These are phyloP conservation scores for Neria commutata DNA, from an alignment of 2,888 invertebrate species.

Conservation along the genomic window DNA sequence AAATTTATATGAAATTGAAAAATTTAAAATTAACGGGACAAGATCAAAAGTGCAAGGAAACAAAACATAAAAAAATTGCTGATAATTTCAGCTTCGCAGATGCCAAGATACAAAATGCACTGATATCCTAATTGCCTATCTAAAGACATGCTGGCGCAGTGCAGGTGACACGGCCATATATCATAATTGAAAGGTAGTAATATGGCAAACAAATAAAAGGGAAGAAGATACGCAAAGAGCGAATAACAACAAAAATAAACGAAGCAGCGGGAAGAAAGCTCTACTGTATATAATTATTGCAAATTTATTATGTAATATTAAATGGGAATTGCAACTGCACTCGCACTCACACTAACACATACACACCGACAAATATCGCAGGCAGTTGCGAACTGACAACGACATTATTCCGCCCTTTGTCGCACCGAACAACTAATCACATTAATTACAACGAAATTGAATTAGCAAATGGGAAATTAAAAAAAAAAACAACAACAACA, in stretches of 20 bases:
- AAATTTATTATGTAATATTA: conserved; percentile 29
- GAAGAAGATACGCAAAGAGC: conserved; percentile 15
- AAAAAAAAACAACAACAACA: conserved; percentile 1
- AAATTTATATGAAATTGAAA: background rate
- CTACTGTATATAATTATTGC: conserved; percentile 7
- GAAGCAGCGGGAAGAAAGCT: conserved; percentile 9
- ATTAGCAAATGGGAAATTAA: conserved; percentile 14
- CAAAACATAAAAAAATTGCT: background rate
- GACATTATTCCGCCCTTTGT: background rate
- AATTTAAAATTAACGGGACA: no score
- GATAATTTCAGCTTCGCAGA: no score
- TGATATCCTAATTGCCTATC: background rate
- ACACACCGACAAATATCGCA: background rate
- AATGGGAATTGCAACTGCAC: background rate
- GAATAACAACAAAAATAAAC: conserved; percentile 4
- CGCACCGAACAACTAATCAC: conserved; percentile 16
- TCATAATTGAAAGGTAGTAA: background rate
- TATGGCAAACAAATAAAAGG: background rate
- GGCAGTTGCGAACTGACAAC: background rate
- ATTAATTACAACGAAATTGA: conserved; percentile 23
- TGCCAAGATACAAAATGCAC: background rate
- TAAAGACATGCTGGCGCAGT: background rate
- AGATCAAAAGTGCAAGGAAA: background rate
- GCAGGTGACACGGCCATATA: background rate
- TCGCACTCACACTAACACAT: no score